Evolutionary conservation across 2,113 vertebrate species (phyloP).

Genomic region (Hystrix brachyura): DNA sequence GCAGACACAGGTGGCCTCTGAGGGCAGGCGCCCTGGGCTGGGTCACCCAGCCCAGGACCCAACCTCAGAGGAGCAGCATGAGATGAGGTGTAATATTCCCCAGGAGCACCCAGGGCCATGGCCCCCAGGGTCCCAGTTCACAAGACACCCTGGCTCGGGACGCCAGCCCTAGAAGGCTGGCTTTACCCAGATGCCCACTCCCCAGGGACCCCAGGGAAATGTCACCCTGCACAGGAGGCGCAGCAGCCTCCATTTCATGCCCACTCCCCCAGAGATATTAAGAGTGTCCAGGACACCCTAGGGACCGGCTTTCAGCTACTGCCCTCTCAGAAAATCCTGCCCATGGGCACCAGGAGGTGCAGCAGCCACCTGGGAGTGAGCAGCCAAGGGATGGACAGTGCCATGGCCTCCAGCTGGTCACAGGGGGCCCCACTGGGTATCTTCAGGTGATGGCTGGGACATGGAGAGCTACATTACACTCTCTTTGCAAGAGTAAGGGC

Average conservation of each 20-base stretch:
- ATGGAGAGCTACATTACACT: background rate
- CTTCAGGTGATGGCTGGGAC: background rate
- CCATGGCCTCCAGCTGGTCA: background rate
- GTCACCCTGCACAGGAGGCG: background rate
- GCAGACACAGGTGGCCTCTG: conserved; percentile 37
- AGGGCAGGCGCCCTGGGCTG: accelerated
- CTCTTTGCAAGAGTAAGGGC: background rate
- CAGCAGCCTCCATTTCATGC: background rate
- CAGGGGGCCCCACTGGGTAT: background rate
- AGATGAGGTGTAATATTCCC: background rate
- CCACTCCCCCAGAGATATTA: background rate
- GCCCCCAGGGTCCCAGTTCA: background rate
- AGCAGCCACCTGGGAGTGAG: background rate
- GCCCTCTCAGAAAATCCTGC: background rate
- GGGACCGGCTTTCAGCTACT: background rate
- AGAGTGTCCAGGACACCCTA: background rate
- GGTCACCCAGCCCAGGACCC: background rate
- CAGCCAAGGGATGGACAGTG: background rate
- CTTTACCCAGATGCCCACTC: background rate
- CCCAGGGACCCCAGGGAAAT: background rate
- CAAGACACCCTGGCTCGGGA: background rate
- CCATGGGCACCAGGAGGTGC: background rate
- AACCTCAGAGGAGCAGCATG: background rate
- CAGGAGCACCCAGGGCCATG: background rate
- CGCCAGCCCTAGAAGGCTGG: background rate